These are phyloP conservation scores for Drosophila nr. fundita DNA, from an alignment of 2,888 invertebrate genomes.

Conservation along the genomic window DNA sequence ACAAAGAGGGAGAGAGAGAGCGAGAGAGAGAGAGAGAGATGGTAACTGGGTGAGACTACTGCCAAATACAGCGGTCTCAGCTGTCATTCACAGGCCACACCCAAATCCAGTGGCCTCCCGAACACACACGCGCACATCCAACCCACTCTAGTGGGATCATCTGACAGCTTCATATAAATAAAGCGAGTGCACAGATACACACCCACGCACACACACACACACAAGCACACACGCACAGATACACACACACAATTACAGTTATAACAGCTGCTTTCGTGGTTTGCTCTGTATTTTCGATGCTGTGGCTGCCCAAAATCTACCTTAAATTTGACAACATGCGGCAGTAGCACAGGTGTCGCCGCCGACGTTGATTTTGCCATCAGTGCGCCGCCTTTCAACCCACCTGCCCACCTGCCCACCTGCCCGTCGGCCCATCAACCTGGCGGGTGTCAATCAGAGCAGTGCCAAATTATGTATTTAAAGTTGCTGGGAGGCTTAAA, in stretches of 20 bases:
- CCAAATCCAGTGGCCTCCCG: conserved; percentile 8
- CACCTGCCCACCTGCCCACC: neutral
- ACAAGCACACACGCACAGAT: neutral
- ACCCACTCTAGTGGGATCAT: conserved; percentile 33
- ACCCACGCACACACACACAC: neutral
- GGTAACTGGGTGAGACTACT: conserved; percentile 2
- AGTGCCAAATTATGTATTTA: conserved; percentile 59
- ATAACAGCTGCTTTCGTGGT: conserved; percentile 29
- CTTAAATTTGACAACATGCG: conserved; percentile 76
- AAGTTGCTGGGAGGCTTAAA: conserved; percentile 46
- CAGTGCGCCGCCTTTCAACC: neutral
- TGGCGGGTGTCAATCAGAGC: conserved; percentile 62
- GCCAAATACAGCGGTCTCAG: conserved; percentile 48
- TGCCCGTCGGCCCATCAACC: neutral
- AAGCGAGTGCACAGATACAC: conserved; percentile 57
- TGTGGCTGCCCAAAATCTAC: conserved; percentile 72
- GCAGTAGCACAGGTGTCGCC: conserved; percentile 63
- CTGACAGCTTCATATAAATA: conserved; percentile 75
- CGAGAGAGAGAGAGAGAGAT: neutral
- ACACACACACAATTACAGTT: conserved; percentile 1
- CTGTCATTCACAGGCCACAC: conserved; percentile 68
- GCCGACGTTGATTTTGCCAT: conserved; percentile 52
- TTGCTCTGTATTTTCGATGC: conserved; percentile 31
- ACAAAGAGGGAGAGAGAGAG: too few relatives aligned
- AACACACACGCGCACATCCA: neutral